A percentile compares a stretch with the other conserved stretches of the same genome.
phyloP scores from a whole-genome alignment of 64 coral and sea anemone species.

The Montipora efflorescens region DNA sequence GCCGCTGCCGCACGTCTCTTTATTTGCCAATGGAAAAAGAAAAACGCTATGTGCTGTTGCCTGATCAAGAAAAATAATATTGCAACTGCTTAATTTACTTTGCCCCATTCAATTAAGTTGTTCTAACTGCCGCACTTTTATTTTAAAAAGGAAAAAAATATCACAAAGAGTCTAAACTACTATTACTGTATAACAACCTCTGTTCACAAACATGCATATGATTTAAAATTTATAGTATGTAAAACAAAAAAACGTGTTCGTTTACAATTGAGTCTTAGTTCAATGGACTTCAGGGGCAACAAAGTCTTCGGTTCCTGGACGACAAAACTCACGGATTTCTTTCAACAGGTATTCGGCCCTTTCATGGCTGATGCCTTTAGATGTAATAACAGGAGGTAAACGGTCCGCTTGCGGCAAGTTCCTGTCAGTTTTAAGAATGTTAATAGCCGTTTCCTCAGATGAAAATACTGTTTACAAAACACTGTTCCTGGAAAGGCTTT shows the following conservation, averaged over 20 bases:
- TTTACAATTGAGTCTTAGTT: constrained; percentile 1
- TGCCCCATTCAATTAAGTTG: background rate
- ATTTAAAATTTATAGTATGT: constrained; percentile 1
- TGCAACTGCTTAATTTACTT: constrained; percentile 7
- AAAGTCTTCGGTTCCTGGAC: too few relatives aligned
- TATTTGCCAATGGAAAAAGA: too few relatives aligned
- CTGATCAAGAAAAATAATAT: constrained; percentile 2
- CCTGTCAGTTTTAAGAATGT: constrained; percentile 14
- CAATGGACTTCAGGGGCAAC: constrained; percentile 11
- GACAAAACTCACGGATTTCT: constrained; percentile 37
- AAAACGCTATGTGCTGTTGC: too few relatives aligned
- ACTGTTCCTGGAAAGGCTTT: too few relatives aligned
- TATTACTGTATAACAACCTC: background rate
- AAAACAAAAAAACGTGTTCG: background rate
- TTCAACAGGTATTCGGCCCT: constrained; percentile 56
- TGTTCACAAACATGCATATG: background rate
- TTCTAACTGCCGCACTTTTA: background rate
- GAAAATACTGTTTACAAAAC: constrained; percentile 33
- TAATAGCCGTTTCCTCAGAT: constrained; percentile 18
- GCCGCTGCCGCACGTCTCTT: too few relatives aligned
- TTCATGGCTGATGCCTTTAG: constrained; percentile 33
- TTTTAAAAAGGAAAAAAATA: background rate
- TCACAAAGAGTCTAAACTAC: background rate
- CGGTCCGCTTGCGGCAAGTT: background rate
- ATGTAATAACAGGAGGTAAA: constrained; percentile 37